Percentiles rank a stretch among this genome's conserved stretches.
These are phyloP conservation scores for Emydocephalus ijimae DNA, from an alignment of 2,113 vertebrate species.

Conservation along the genomic window DNA sequence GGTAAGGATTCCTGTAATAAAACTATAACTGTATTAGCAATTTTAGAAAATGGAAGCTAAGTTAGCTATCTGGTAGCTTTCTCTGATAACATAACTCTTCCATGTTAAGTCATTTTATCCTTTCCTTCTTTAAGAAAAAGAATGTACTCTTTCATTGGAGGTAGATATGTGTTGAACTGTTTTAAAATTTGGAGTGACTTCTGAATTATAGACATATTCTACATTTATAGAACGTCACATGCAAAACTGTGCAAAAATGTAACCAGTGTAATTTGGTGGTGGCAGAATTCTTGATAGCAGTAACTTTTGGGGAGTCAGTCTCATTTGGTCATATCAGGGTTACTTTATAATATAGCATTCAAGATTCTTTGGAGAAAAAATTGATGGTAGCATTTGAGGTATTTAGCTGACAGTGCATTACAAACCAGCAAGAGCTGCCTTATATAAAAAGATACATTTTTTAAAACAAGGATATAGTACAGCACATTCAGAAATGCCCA, in stretches of 20 bases:
- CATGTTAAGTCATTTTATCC: neutral
- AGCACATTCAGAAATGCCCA: neutral
- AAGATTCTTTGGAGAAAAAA: neutral
- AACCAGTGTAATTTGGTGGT: neutral
- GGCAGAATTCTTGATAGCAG: neutral
- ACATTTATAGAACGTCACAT: neutral
- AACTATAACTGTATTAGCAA: neutral
- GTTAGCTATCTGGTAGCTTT: neutral
- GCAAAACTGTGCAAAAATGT: neutral
- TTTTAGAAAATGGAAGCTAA: neutral
- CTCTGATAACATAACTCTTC: conserved; percentile 17
- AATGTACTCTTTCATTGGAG: neutral
- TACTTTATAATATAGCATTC: neutral
- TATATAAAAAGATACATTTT: neutral
- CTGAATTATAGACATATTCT: neutral
- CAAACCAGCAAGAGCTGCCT: neutral
- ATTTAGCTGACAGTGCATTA: neutral
- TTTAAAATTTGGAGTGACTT: neutral
- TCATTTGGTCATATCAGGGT: neutral
- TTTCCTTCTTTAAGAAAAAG: neutral
- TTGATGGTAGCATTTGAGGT: neutral
- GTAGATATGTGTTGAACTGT: neutral
- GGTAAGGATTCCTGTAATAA: conserved; percentile 15
- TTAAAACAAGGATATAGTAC: neutral
- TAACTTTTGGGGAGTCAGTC: neutral